Evolutionary conservation across 2,888 invertebrate genomes (phyloP), one percentile per base, ranked within the genome.

Genomic region (Cataglyphis cursor): DNA sequence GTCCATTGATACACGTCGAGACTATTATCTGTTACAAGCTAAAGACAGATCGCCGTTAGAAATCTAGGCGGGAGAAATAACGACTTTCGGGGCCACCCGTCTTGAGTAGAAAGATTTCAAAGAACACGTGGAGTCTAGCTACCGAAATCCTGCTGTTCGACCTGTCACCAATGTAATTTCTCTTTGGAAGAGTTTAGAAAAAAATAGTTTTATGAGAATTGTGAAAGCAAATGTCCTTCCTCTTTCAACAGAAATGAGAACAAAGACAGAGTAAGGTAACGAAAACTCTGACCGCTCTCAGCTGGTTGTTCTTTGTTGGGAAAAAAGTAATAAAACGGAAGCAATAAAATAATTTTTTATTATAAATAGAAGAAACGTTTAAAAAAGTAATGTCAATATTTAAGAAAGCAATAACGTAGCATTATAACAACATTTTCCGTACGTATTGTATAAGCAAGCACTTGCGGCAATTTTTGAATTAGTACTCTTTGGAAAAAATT

Each of bases 1-100:
- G 1, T 76, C 38, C 35, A 54, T 65, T 76, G 75, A 75, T 35
- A 64, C 12, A 76, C 48, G 44, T 59, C 57, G 15, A 66, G 44
- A 48, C 76, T 44, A 48, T 76, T 65, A 82, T 82, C 75, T 82
- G 44, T 59, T 76, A 66, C 82, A 65, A 62, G 75, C 24, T 74
- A 65, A 84, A 74, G 84, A 82, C 75, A 82, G 75, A 44, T 82
- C 82, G 51, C 65, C 54, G 21, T 74, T 48, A 76, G 82, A 54
- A 75, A 75, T 51, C 68, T 64, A 38, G 51, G 62, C 31, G 51
- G 64, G 74, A 91, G 90, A 93, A 91, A 93, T 93, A 93, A 92
- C 91, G 92, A 91, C 91, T 91, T 91, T 91, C 90, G 85, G 90
- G 89, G 91, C 93, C 94, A 93, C 93, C 92, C 93, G 92, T 90